Evolutionary conservation across 2,888 invertebrate species (phyloP).

Genomic region (Leistus spinibarbis): DNA sequence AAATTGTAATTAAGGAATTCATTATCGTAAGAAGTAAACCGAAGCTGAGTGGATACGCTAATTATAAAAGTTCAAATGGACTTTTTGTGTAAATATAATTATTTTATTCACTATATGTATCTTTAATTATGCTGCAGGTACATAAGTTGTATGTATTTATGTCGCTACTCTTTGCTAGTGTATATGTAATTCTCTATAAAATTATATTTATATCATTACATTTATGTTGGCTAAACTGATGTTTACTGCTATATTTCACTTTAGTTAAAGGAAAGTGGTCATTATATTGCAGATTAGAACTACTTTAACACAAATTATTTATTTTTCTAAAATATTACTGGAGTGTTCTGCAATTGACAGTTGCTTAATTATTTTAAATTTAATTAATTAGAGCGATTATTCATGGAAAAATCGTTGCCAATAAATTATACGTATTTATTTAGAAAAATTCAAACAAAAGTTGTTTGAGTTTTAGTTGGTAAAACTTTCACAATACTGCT

Average conservation of each 20-base stretch:
- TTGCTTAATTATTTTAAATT: too few relatives aligned
- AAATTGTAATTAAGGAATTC: background rate
- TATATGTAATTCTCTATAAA: background rate
- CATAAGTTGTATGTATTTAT: conserved; percentile 2
- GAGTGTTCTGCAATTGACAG: too few relatives aligned
- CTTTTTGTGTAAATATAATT: conserved; percentile 37
- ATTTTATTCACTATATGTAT: conserved; percentile 26
- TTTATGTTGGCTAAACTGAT: background rate
- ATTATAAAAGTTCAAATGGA: conserved; percentile 32
- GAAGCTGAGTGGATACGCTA: conserved; percentile 12
- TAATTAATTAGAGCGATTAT: too few relatives aligned
- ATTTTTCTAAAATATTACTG: too few relatives aligned
- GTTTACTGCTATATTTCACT: background rate
- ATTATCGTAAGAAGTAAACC: conserved; percentile 17
- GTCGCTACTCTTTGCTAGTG: background rate
- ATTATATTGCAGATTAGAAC: too few relatives aligned
- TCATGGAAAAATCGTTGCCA: too few relatives aligned
- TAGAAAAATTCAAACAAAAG: too few relatives aligned
- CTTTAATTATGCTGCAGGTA: conserved; percentile 13
- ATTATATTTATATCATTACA: background rate
- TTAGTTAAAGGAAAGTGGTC: background rate
- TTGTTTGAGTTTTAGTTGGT: too few relatives aligned
- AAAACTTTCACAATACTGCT: too few relatives aligned
- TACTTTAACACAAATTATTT: too few relatives aligned
- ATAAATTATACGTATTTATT: too few relatives aligned